Evolutionary conservation across 1,140 invertebrate species (phyloP).

Genomic region (Drosophila prosaltans): DNA sequence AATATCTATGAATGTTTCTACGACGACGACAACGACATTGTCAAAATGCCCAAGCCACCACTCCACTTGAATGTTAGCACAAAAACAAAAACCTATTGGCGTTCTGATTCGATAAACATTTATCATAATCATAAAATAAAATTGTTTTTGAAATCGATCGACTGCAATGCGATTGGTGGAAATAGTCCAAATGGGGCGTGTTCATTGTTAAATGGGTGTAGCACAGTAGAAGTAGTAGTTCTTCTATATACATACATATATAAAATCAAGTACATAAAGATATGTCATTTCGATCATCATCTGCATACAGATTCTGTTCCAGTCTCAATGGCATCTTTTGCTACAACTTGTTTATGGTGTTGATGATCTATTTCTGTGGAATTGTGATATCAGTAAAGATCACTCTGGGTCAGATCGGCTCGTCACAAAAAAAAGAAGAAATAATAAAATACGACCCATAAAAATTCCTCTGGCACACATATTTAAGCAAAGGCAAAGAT

Average conservation of each 20-base stretch:
- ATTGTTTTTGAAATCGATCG: slow-evolving; percentile 63
- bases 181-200: slow-evolving; percentile 57
- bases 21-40: slow-evolving; percentile 46
- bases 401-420: slow-evolving; percentile 59
- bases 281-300: neutral
- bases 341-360: slow-evolving; percentile 8
- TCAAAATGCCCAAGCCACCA: slow-evolving; percentile 73
- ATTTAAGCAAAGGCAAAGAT: slow-evolving; percentile 46
- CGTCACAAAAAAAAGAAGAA: slow-evolving; percentile 28
- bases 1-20: slow-evolving; percentile 69
- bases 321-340: neutral
- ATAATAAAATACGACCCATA: slow-evolving; percentile 32
- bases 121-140: slow-evolving; percentile 82
- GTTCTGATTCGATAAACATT: slow-evolving; percentile 83
- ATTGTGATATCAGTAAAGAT: slow-evolving; percentile 71
- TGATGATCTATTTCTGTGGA: slow-evolving; percentile 31
- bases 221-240: slow-evolving; percentile 20
- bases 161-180: slow-evolving; percentile 75
- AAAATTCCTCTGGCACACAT: slow-evolving; percentile 35
- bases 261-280: slow-evolving; percentile 7
- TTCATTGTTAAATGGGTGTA: slow-evolving; percentile 40
- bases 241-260: slow-evolving; percentile 4
- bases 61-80: slow-evolving; percentile 38
- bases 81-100: slow-evolving; percentile 59
- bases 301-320: neutral